Conservation (phyloP, 2,797 vertebrate species). For the Lepus townsendii region DNA sequence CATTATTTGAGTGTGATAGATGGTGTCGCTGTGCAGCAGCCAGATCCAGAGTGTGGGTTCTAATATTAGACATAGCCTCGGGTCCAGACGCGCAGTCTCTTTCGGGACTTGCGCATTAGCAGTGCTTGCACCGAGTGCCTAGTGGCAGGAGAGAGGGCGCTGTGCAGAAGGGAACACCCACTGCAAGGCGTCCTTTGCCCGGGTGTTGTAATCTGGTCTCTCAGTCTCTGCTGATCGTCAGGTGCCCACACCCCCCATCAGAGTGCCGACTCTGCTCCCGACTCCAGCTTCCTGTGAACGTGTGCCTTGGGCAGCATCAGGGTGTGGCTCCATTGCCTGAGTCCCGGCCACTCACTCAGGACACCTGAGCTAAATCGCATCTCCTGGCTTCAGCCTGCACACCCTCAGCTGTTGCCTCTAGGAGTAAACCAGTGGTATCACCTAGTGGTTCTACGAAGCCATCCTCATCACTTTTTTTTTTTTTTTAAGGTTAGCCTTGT, state of each 20-base stretch:
- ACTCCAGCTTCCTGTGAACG: too few species aligned
- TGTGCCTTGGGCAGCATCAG: too few species aligned
- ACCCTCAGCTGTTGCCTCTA: too few species aligned
- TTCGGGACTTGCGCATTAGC: fast-evolving
- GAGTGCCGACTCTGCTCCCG: too few species aligned
- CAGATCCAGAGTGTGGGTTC: not conserved
- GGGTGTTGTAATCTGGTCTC: not conserved
- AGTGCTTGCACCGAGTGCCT: fast-evolving
- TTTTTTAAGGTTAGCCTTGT: not conserved
- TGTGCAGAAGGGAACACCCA: fast-evolving
- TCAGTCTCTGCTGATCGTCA: too few species aligned
- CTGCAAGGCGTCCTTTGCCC: fast-evolving
- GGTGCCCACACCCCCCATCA: too few species aligned
- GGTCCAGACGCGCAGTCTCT: not conserved
- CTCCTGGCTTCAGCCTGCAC: too few species aligned
- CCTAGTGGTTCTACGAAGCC: not conserved
- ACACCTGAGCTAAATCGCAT: too few species aligned
- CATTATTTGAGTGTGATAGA: slow-evolving; percentile 45
- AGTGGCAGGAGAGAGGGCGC: fast-evolving
- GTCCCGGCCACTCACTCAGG: fast-evolving
- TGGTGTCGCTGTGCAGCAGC: not conserved
- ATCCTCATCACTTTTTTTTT: not conserved
- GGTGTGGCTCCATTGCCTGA: too few species aligned
- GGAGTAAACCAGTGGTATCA: too few species aligned
- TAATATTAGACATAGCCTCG: not conserved